Percentiles rank a stretch among this genome's conserved stretches.
These are phyloP conservation scores for Oryzias woworae DNA, from an alignment of 2,113 vertebrate species.

Conservation along the genomic window DNA sequence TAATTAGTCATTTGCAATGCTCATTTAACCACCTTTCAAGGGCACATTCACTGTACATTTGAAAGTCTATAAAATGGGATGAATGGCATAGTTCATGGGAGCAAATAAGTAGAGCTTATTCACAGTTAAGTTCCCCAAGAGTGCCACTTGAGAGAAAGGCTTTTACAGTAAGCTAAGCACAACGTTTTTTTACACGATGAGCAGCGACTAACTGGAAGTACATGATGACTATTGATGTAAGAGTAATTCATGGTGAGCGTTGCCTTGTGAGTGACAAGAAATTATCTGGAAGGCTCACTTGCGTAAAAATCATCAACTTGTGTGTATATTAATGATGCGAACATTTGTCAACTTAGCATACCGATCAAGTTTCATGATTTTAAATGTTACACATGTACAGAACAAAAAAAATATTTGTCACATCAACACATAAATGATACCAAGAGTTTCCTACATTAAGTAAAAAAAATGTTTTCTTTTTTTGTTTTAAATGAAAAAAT, in stretches of 20 bases:
- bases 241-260: constrained; percentile 46
- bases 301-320: constrained; percentile 59
- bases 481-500: too few relatives aligned
- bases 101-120: neutral
- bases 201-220: constrained; percentile 16
- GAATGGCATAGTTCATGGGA: constrained; percentile 7
- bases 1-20: constrained; percentile 19
- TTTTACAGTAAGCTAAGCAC: constrained; percentile 22
- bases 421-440: too few relatives aligned
- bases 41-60: constrained; percentile 17
- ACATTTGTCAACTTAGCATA: neutral
- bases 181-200: constrained; percentile 19
- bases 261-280: constrained; percentile 55
- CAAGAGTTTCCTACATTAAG: too few relatives aligned
- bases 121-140: constrained; percentile 22
- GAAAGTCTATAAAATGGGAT: constrained; percentile 37
- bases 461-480: too few relatives aligned
- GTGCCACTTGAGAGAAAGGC: constrained; percentile 25
- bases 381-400: too few relatives aligned
- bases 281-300: constrained; percentile 40
- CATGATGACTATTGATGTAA: constrained; percentile 18
- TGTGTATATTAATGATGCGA: constrained; percentile 34
- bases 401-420: too few relatives aligned
- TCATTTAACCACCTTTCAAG: constrained; percentile 24
- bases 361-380: too few relatives aligned